Base-by-base conservation (phyloP, 2,888 invertebrate species). In the Ceratothoa steindachneri region DNA sequence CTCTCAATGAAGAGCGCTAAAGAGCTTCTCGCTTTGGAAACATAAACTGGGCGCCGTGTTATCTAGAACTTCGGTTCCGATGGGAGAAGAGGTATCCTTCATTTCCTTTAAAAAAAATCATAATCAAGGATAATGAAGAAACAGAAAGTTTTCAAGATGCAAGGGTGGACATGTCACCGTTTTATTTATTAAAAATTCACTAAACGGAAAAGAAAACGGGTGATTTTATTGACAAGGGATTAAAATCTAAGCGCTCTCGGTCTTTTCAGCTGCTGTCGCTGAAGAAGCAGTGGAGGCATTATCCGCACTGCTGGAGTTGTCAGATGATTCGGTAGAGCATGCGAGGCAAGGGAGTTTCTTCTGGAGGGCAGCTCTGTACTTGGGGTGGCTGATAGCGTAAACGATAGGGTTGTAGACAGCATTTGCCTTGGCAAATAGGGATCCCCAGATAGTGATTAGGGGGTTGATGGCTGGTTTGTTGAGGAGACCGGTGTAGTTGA, bases 401-500 rank as follows among this genome's bases (percentile, higher is more conserved):
- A 82, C 82, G 30, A 82, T 81, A 3, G 82, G 82, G 74, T 82
- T 82, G 80, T 82, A 82, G 51, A 84, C 83, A 51, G 84, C 83
- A 1, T 84, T 84, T 5, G 84, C 83, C 80, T 85, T 85, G 73
- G 85, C 85, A 75, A 85, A 84, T 81, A 85, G 83, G n/a, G 85
- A 84, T 1, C 81, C 81, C 80, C 81, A 80, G 72, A 78, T 78
- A 30, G 80, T 69, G 53, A 75, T 74, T n/a, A 80, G 72, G n/a
- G 80, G 80, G 29, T 75, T 75, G 30, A 79, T 70, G 19, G 24
- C 24, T 31, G 31, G n/a, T 68, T 75, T 75, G 73, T 75, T 69
- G 71, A 82, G 81, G 41, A 80, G 73, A 7, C 82, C 83, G 4
- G 82, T 80, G n/a, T 82, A 77, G 12, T 82, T 81, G 5, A 83